Evolutionary conservation across 37 sponge, comb jelly and placozoan genomes (phyloP), one percentile per base, ranked within the genome.

Genomic region (Oscarella lobularis): DNA sequence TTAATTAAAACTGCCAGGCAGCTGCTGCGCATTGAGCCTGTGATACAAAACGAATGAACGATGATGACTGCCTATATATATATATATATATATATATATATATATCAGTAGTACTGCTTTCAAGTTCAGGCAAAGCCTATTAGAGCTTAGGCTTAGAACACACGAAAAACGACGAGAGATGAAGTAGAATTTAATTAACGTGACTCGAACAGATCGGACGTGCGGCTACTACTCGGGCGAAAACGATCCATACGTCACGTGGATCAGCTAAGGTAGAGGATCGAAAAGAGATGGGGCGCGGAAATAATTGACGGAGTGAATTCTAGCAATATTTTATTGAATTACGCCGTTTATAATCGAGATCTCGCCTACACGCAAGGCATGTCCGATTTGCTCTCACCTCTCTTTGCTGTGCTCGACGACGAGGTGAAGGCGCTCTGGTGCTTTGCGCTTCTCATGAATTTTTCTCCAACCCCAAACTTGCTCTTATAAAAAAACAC

Each of bases 191-290:
- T 80, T 38, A n/a, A n/a, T n/a, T n/a, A 85, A 89, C 39, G 80
- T 89, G 20, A 40, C 69, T 0, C 77, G 89, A 72, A 89, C 89
- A 38, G 83, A 85, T 37, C 68, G 86, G 29, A 68, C 77, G 0
- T 27, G 39, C 38, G 77, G 74, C 6, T 84, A 78, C 72, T 85
- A 78, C 75, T 78, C 40, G 40, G 89, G 85, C 66, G 85, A 84
- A 14, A 67, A 76, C 3, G 84, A 84, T 65, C 35, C 31, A 2
- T 67, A 88, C 39, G 60, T 48, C 9, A 20, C 9, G 20, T 48
- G 60, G 9, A 9, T 48, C 14, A 48, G 60, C 14, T 48, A 48
- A 48, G 14, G 14, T 27, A n/a, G n/a, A n/a, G n/a, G n/a, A n/a
- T n/a, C n/a, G n/a, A n/a, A n/a, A n/a, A n/a, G n/a, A n/a, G n/a